Base-by-base conservation (phyloP, 2,113 vertebrate species). In the Hyperoodon ampullatus region DNA sequence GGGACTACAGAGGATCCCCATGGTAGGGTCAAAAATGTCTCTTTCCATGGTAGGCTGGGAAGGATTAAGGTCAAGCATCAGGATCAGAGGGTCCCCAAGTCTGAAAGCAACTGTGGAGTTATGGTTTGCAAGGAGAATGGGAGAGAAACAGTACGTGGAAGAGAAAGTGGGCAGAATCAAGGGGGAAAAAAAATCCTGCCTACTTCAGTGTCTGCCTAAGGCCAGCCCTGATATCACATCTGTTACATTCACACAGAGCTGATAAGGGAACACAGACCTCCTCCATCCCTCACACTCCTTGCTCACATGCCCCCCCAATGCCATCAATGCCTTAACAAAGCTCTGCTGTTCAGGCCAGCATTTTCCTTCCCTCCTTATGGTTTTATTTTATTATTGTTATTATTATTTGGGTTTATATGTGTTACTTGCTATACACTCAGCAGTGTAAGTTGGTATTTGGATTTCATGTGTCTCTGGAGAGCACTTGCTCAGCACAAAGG, bases 211-310 rank as follows among this genome's bases (percentile, higher is more conserved):
- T 42, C 35, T 78, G 26, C 61, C 24, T n/a, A 65, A n/a, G 39
- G 18, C n/a, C 58, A 71, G 6, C 0, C 14, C 78, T 47, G 6
- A 33, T 13, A 23, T 30, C 14, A 12, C 26, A 47, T 14, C 50
- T 58, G 53, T 23, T 26, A 81, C 53, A 6, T 35, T 53, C n/a
- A 58, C 53, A 9, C 53, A 19, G 39, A 72, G 1, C 24, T 50
- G 9, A 39, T 39, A 77, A 93, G 50, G 58, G 23, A 83, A 18
- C 3, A 30, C 0, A 8, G 10, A 8, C 13, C 3, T 28, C 23
- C 24, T 72, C 10, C 10, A 28, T 1, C 16, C 23, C 2, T n/a
- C 30, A 24, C 1, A 60, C 1, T 19, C 28, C 3, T 44, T 53
- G 15, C 0, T 63, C 65, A 23, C 16, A 44, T 3, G n/a, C 1